These are phyloP conservation scores for Nineta flava DNA, from an alignment of 2,888 invertebrate genomes.

Conservation along the genomic window DNA sequence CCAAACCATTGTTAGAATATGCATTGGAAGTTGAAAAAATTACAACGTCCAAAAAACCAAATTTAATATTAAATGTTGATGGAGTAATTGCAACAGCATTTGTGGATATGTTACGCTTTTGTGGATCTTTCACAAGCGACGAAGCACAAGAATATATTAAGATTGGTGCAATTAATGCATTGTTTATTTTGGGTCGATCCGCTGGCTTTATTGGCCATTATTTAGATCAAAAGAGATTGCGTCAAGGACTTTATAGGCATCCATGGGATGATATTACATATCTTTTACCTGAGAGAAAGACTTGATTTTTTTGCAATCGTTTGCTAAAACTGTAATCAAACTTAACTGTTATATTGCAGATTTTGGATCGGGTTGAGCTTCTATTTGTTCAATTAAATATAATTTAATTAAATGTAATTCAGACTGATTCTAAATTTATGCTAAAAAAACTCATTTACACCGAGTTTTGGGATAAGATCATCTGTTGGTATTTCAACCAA, in stretches of 20 bases:
- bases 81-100: slow-evolving; percentile 96
- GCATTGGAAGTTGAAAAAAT: slow-evolving; percentile 97
- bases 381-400: no score
- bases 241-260: slow-evolving; percentile 97
- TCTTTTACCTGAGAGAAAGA: slow-evolving; percentile 47
- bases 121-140: slow-evolving; percentile 87
- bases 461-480: no score
- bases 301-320: no score
- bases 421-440: no score
- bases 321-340: no score
- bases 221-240: slow-evolving; percentile 95
- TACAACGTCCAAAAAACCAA: slow-evolving; percentile 98
- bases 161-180: slow-evolving; percentile 94
- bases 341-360: no score
- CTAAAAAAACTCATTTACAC: no score
- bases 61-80: slow-evolving; percentile 97
- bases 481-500: no score
- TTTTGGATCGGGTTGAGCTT: no score
- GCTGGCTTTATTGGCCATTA: slow-evolving; percentile 98
- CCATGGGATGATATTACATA: slow-evolving; percentile 99
- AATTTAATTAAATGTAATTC: no score
- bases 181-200: slow-evolving; percentile 94
- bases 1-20: slow-evolving; percentile 85
- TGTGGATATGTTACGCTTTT: slow-evolving; percentile 89
- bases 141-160: slow-evolving; percentile 96